phyloP scores from a whole-genome alignment of 2,797 vertebrate species.

The Oreochromis grahami region DNA sequence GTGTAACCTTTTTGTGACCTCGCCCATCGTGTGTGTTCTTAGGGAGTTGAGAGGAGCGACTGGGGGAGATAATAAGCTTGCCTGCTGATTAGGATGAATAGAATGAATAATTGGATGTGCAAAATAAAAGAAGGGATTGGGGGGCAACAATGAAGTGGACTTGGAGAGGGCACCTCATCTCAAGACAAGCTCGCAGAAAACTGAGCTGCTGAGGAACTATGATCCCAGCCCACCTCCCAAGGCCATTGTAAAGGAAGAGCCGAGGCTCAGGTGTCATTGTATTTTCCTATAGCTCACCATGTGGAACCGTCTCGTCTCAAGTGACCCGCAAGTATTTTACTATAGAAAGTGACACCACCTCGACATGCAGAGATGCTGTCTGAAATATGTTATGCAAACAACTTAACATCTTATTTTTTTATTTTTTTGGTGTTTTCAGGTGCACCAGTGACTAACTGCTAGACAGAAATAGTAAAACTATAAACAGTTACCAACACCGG shows the following conservation, averaged over 20 bases:
- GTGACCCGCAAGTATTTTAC: conserved; percentile 65
- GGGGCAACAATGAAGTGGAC: conserved; percentile 34
- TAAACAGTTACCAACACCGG: neutral
- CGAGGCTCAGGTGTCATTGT: conserved; percentile 64
- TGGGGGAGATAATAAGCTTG: conserved; percentile 25
- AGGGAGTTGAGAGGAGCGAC: conserved; percentile 3
- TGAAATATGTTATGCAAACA: neutral
- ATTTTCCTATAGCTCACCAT: conserved; percentile 67
- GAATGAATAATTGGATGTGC: conserved; percentile 57
- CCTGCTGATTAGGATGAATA: conserved; percentile 50
- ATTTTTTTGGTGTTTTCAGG: neutral
- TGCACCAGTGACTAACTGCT: neutral
- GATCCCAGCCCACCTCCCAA: conserved; percentile 54
- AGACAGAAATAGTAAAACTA: neutral
- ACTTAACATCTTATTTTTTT: neutral
- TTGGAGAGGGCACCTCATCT: conserved; percentile 53
- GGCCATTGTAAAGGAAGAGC: conserved; percentile 67
- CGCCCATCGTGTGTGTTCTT: conserved; percentile 9
- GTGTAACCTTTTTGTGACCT: conserved; percentile 33
- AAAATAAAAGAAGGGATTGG: conserved; percentile 47
- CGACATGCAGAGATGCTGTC: neutral
- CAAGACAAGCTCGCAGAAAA: conserved; percentile 53
- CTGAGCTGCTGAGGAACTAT: conserved; percentile 43
- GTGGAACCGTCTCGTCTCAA: conserved; percentile 55
- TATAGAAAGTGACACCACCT: conserved; percentile 47